These are phyloP conservation scores for Herpetotheres cachinnans DNA, from an alignment of 2,113 vertebrate genomes.

Conservation along the genomic window DNA sequence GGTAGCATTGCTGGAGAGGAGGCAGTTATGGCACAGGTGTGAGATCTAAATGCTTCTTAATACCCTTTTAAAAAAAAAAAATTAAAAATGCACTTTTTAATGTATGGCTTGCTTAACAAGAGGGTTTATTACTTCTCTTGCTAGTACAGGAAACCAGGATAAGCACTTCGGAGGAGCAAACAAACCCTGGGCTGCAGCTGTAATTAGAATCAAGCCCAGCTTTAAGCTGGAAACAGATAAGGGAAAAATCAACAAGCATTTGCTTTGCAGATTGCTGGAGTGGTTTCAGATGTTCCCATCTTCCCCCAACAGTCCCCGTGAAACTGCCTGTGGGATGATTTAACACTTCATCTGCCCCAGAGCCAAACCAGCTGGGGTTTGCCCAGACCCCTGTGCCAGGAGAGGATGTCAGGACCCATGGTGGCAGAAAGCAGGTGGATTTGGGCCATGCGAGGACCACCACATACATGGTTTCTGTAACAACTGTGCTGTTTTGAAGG, in stretches of 20 bases:
- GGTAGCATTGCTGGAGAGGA: not conserved
- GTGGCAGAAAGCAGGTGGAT: not conserved
- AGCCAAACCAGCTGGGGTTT: not conserved
- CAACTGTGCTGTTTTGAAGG: rapidly evolving
- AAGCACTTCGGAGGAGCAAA: not conserved
- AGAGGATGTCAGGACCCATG: not conserved
- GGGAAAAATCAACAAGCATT: not conserved
- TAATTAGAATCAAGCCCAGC: not conserved
- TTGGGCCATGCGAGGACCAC: rapidly evolving
- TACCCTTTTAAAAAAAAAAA: not conserved
- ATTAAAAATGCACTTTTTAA: not conserved
- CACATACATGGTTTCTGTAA: rapidly evolving
- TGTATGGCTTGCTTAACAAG: not conserved
- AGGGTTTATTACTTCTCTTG: not conserved
- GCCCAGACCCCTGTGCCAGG: not conserved
- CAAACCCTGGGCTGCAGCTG: not conserved
- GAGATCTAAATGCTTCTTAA: not conserved
- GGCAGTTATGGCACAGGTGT: rapidly evolving
- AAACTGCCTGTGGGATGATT: not conserved
- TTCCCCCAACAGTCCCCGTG: not conserved
- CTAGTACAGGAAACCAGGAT: not conserved
- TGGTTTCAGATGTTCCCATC: constrained; percentile 3
- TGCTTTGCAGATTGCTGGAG: constrained; percentile 24
- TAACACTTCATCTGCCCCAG: not conserved
- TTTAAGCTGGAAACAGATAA: not conserved